Evolutionary conservation across 92 coral and sea anemone genomes (phyloP), one percentile per base, ranked within the genome.

Genomic region (Epizoanthus scotinus): DNA sequence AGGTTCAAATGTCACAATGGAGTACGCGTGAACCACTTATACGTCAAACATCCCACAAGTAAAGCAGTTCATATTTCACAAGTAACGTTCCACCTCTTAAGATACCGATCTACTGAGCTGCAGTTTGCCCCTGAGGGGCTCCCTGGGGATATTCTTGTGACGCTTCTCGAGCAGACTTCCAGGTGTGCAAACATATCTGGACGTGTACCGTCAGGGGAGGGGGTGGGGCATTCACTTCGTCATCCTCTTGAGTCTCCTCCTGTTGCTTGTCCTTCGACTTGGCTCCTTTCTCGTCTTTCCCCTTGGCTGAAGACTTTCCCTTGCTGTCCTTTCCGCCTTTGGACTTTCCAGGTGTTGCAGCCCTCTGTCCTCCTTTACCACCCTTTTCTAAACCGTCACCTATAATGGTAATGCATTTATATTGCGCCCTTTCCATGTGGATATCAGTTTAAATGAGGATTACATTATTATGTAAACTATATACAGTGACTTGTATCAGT

Each of bases 151-250:
- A 70, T 26, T 91, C 92, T 19, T 54, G 90, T 21, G 90, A 84
- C 15, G 94, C 99, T 44, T 95, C 94, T 40, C 88, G 91, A 17
- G 99, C 95, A 50, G 95, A 87, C 49, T 89, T 95, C 96, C 94
- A 95, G 73, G 82, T 84, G 55, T 91, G 91, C 61, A 95, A 79
- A 19, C 68, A 86, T 27, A 95, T 81, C 8, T 81, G 85, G 21
- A 89, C 85, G 22, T 78, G 84, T 21, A 93, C 74, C 0, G 98
- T 72, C 26, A 95, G 87, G 10, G 98, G 98, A 15, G 92, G 96
- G 6, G 88, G 91, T 12, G 94, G 94, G 26, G 84, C 75, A 10
- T 34, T 40, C 21, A 79, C 96, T 52, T 93, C 96, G 14, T 89
- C 98, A 5, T 91, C 49, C 10, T 89, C 98, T 1, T 21, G 68